Evolutionary conservation across 2,113 vertebrate species (phyloP), one percentile per base, ranked within the genome.

Genomic region (Hirundichthys speculiger): DNA sequence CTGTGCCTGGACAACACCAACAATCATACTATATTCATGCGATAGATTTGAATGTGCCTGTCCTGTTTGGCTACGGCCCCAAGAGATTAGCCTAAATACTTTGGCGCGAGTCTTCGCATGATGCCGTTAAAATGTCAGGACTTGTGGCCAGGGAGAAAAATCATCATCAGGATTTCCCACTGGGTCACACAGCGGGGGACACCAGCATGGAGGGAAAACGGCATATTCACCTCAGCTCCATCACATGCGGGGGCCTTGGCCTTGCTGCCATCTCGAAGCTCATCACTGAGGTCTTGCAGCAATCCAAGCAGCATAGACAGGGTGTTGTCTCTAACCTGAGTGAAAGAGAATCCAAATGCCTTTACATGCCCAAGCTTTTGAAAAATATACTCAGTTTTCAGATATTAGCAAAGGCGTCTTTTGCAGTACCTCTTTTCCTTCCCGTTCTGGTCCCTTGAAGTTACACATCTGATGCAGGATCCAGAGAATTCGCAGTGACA

Each of bases 391-490:
- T 14, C 9, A 15, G 25, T 13, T 27, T 52, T 2, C 25, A 2
- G 24, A 30, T 45, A 18, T 19, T 34, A 10, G 11, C 3, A 13
- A 13, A 0, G 18, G n/a, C 10, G 10, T 58, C 18, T 56, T 43
- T 12, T 2, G 12, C n/a, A 42, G 27, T 70, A 87, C 84, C 85
- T 88, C 79, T 61, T 75, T 82, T 45, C 16, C 68, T n/a, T 88
- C 79, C 9, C 11, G 19, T 66, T 89, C 91, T 43, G 93, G 80
- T 58, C 87, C 67, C 73, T 95, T 94, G 61, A 94, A 92, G 82
- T 94, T 93, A 42, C 91, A 92, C 95, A 96, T 98, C 72, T 92
- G 89, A 77, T 98, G 96, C 53, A 99, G 93, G 81, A 98, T 93
- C 94, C 95, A 94, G 57, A 94, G 93, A 65, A 98, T 94, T 86